Percentiles rank a stretch among this genome's conserved stretches.
phyloP scores from a whole-genome alignment of 2,888 invertebrate genomes.

The Tillus elongatus region DNA sequence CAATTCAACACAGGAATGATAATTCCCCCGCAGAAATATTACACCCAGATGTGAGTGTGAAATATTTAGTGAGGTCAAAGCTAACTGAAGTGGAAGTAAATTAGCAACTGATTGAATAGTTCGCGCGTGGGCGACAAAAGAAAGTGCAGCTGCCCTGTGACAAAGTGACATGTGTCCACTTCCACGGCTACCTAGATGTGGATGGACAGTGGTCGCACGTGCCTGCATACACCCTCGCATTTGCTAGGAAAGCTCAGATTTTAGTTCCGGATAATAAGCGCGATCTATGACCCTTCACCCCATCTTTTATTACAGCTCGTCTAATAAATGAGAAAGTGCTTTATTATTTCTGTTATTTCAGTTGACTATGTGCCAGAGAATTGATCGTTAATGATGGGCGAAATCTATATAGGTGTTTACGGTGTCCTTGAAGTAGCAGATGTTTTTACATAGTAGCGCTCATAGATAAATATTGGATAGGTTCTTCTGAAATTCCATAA shows the following conservation, averaged over 20 bases:
- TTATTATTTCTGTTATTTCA: no score
- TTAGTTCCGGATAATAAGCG: conserved; percentile 43
- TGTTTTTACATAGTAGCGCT: no score
- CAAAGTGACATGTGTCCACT: conserved; percentile 38
- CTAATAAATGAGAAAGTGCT: no score
- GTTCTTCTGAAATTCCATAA: no score
- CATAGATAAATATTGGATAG: no score
- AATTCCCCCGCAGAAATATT: no score
- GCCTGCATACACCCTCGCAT: conserved; percentile 35
- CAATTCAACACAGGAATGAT: no score
- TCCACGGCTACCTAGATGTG: conserved; percentile 29
- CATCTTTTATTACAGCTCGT: no score
- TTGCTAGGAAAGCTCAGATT: conserved; percentile 35
- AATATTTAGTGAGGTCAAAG: conserved; percentile 29
- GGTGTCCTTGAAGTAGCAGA: no score
- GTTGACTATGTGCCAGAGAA: no score
- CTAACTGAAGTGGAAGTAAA: conserved; percentile 35
- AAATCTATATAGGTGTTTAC: no score
- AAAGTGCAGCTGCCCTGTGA: conserved; percentile 37
- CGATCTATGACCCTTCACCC: conserved; percentile 28
- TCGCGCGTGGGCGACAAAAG: conserved; percentile 40
- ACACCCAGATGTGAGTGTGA: conserved; percentile 36
- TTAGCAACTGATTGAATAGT: conserved; percentile 34
- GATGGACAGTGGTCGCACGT: conserved; percentile 36
- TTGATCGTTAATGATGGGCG: no score